Conservation (phyloP, 2,888 invertebrate species). For the Phortica okadai region DNA sequence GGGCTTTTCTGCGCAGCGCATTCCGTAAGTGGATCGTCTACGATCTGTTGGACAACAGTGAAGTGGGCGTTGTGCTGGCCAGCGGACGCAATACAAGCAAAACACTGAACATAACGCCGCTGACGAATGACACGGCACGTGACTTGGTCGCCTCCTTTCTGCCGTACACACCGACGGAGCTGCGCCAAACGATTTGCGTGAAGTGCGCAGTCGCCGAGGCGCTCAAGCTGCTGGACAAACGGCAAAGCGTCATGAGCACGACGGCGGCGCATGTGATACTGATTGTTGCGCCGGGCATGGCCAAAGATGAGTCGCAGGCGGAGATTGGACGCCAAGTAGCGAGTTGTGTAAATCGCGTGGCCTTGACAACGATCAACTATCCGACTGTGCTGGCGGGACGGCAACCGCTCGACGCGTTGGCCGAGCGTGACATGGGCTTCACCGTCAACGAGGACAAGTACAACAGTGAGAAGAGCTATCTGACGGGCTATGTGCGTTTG, state of each 20-base stretch:
- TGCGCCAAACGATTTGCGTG: conserved; percentile 77
- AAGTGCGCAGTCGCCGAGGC: conserved; percentile 56
- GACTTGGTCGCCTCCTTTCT: conserved; percentile 77
- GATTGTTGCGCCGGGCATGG: conserved; percentile 79
- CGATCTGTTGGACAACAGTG: conserved; percentile 78
- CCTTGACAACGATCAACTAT: conserved; percentile 79
- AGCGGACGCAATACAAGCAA: conserved; percentile 57
- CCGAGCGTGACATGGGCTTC: conserved; percentile 76
- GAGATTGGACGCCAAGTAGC: conserved; percentile 52
- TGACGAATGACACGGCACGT: conserved; percentile 70
- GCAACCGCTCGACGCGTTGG: conserved; percentile 76
- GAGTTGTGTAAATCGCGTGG: conserved; percentile 71
- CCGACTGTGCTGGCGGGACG: conserved; percentile 76
- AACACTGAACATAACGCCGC: conserved; percentile 71
- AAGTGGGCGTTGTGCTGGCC: conserved; percentile 77
- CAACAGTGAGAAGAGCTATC: conserved; percentile 77
- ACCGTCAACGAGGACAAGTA: conserved; percentile 78
- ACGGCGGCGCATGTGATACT: conserved; percentile 78
- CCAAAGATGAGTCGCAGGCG: conserved; percentile 74
- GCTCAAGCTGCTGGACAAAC: conserved; percentile 77
- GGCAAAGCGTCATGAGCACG: conserved; percentile 75
- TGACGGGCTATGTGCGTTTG: conserved; percentile 79
- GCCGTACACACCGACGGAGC: conserved; percentile 78
- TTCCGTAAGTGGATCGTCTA: conserved; percentile 80
- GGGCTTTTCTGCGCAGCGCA: conserved; percentile 79